Conservation (phyloP, 1,140 invertebrate species). For the Chironomus tepperi region DNA sequence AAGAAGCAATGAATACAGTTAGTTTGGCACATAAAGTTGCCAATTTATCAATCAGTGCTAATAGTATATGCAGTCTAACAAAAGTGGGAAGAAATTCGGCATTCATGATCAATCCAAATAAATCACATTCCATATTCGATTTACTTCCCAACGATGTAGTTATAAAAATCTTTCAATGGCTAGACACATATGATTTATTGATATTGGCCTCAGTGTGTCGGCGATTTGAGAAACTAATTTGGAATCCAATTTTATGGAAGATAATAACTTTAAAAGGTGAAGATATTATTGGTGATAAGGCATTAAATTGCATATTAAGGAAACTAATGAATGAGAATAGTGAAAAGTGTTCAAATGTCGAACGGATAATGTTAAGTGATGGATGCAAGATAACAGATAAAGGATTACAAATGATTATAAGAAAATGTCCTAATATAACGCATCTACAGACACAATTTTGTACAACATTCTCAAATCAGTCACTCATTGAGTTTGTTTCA, state of each 20-base stretch:
- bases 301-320: conserved; percentile 54
- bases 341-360: conserved; percentile 50
- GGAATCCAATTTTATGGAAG: conserved; percentile 70
- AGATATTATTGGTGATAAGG: conserved; percentile 55
- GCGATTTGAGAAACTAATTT: conserved; percentile 71
- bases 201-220: conserved; percentile 70
- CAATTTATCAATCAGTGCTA: conserved; percentile 2
- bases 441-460: conserved; percentile 63
- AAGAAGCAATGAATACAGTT: conserved; percentile 6
- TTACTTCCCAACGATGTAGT: conserved; percentile 47
- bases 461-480: conserved; percentile 45
- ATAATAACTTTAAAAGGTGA: conserved; percentile 56
- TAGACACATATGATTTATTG: conserved; percentile 70
- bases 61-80: conserved; percentile 6
- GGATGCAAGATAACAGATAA: conserved; percentile 67
- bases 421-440: conserved; percentile 61
- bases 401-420: conserved; percentile 56
- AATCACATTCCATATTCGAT: conserved; percentile 38
- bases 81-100: conserved; percentile 23
- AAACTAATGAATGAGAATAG: conserved; percentile 49
- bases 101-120: conserved; percentile 28
- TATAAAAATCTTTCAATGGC: conserved; percentile 58
- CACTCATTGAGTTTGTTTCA: conserved; percentile 50
- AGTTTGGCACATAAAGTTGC: background rate
- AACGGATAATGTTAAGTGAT: conserved; percentile 58